Evolutionary conservation across 2,113 vertebrate species (phyloP), one percentile per base, ranked within the genome.

Genomic region (Larimichthys polyactis): DNA sequence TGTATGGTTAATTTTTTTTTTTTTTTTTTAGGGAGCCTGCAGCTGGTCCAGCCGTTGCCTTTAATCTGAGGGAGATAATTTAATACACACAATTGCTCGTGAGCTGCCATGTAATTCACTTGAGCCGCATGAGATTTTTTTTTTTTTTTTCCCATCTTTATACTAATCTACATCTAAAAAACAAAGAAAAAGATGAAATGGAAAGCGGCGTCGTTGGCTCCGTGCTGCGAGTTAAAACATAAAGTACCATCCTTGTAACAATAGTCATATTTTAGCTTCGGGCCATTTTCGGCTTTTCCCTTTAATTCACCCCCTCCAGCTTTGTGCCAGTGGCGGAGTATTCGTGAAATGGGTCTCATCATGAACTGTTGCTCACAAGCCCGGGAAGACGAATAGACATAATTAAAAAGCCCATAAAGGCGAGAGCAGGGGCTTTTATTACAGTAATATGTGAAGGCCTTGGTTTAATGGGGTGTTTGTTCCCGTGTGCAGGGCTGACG

Each of bases 341-440:
- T 85, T 84, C 57, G 19, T 78, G 81, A 89, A 94, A 92, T 82
- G 76, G 87, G 72, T 54, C 85, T 91, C 87, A 90, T 91, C 85
- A 71, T 83, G 88, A 89, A 88, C 89, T 92, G 89, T 90, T 89
- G 90, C 90, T 86, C 87, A 82, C 83, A 76, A 89, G 82, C 82
- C 90, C 83, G 1, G 84, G 89, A 92, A 93, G 94, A 95, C 81
- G 65, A 93, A 94, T 95, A 81, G 93, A 93, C 90, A 81, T 94
- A 92, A 95, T 95, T 94, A 95, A 92, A 95, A 93, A 91, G 87
- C 79, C 88, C 91, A 91, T 93, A 91, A 94, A 94, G 83, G 84
- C 83, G 9, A 78, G 84, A 81, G 81, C 81, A 36, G 87, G 78
- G 84, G 82, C 84, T 86, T 93, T 94, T 93, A 94, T 94, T 92